These are phyloP conservation scores for Melanotaenia nigrans DNA, from an alignment of 2,797 vertebrate genomes.

Conservation along the genomic window DNA sequence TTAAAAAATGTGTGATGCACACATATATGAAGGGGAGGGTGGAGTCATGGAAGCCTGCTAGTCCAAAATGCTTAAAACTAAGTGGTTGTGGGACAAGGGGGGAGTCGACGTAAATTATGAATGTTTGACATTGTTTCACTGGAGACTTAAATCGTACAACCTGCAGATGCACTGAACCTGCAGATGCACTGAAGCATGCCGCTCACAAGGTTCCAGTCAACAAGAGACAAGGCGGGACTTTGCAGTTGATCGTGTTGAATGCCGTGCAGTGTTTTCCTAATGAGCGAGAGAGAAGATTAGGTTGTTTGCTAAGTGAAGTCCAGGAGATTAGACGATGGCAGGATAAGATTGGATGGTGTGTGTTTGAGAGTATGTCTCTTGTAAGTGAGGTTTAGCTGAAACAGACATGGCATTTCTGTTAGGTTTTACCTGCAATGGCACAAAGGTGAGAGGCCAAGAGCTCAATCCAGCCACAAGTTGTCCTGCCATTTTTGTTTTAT, in stretches of 20 bases:
- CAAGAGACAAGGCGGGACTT: slow-evolving; percentile 35
- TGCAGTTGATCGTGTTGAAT: slow-evolving; percentile 64
- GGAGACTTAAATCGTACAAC: slow-evolving; percentile 32
- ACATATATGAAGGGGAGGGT: slow-evolving; percentile 37
- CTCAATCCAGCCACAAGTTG: slow-evolving; percentile 4
- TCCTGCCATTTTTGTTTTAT: background rate
- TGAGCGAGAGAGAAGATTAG: slow-evolving; percentile 71
- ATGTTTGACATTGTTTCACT: slow-evolving; percentile 66
- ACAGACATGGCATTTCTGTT: slow-evolving; percentile 43
- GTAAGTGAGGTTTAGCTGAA: slow-evolving; percentile 24
- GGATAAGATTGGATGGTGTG: slow-evolving; percentile 63
- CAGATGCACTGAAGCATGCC: slow-evolving; percentile 42
- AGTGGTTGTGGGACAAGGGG: slow-evolving; percentile 31
- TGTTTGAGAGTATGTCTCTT: slow-evolving; percentile 43
- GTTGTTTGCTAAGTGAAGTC: slow-evolving; percentile 64
- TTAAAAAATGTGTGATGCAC: slow-evolving; percentile 42
- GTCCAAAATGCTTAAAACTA: slow-evolving; percentile 56
- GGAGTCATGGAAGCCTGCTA: slow-evolving; percentile 36
- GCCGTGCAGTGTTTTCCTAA: slow-evolving; percentile 69
- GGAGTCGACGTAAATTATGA: slow-evolving; percentile 56
- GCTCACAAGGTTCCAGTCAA: slow-evolving; percentile 43
- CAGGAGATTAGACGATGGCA: slow-evolving; percentile 64
- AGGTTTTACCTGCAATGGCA: slow-evolving; percentile 32
- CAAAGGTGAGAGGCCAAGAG: slow-evolving; percentile 36
- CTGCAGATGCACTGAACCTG: slow-evolving; percentile 20